A percentile compares a stretch with the other conserved stretches of the same genome.
Conservation (phyloP, 2,113 vertebrate species). For the Proterorhinus semilunaris region DNA sequence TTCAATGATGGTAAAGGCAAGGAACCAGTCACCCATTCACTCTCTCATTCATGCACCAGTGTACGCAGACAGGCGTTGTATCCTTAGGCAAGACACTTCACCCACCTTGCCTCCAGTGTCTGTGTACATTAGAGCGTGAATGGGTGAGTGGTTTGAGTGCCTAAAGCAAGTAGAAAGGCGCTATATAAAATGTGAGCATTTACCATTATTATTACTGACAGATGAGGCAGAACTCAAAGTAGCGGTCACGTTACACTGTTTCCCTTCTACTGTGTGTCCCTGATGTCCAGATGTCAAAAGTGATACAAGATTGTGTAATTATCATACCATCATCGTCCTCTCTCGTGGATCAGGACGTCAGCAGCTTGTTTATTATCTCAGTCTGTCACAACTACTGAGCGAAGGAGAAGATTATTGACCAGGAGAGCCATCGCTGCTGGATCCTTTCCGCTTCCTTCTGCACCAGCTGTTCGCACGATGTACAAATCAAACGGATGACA, state of each 20-base stretch:
- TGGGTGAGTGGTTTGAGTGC: no score
- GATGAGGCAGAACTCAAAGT: background rate
- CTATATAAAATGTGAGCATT: no score
- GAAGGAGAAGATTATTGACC: conserved; percentile 31
- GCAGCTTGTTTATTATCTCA: conserved; percentile 22
- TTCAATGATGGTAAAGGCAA: no score
- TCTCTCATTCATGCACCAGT: no score
- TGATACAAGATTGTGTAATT: background rate
- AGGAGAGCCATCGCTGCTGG: conserved; percentile 22
- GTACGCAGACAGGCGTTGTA: no score
- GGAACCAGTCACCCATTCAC: no score
- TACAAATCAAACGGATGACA: conserved; percentile 53
- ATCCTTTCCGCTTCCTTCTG: conserved; percentile 17
- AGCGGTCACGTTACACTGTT: background rate
- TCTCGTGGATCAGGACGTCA: conserved; percentile 22
- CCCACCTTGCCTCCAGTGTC: no score
- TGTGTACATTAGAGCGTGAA: no score
- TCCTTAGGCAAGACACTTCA: no score
- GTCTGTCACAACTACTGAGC: conserved; percentile 13
- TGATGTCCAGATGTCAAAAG: conserved; percentile 15
- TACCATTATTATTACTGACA: no score
- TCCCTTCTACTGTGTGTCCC: background rate
- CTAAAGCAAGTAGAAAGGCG: no score
- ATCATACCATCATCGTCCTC: conserved; percentile 21
- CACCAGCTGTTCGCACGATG: conserved; percentile 31